These are phyloP conservation scores for Tribolium castaneum DNA, from an alignment of 1,140 invertebrate genomes.

Conservation along the genomic window DNA sequence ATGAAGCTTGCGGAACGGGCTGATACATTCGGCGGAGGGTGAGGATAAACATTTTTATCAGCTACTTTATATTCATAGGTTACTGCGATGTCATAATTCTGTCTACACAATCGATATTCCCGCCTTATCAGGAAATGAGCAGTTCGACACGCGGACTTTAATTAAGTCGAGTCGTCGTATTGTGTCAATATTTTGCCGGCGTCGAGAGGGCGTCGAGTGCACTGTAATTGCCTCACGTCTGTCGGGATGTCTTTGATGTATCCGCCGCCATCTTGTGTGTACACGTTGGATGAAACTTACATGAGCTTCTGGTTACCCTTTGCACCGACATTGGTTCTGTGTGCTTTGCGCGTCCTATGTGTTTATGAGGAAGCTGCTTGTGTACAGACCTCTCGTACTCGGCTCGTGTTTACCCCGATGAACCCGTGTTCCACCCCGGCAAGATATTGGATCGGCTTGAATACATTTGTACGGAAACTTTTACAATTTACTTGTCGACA, in stretches of 20 bases:
- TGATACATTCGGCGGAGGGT: slow-evolving; percentile 33
- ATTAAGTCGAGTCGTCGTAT: slow-evolving; percentile 56
- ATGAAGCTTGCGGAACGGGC: slow-evolving; percentile 39
- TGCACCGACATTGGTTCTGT: slow-evolving; percentile 52
- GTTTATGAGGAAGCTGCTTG: slow-evolving; percentile 43
- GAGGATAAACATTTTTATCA: slow-evolving; percentile 64
- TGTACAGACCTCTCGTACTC: slow-evolving; percentile 39
- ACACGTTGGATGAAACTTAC: slow-evolving; percentile 54
- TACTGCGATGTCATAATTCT: slow-evolving; percentile 62
- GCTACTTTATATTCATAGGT: slow-evolving; percentile 64
- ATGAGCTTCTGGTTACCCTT: slow-evolving; percentile 53
- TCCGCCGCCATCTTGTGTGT: slow-evolving; percentile 53
- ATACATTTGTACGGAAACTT: slow-evolving; percentile 45
- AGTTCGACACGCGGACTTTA: slow-evolving; percentile 59
- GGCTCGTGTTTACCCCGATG: slow-evolving; percentile 40
- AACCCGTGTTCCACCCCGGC: slow-evolving; percentile 45
- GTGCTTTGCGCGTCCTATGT: slow-evolving; percentile 39
- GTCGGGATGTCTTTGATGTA: slow-evolving; percentile 55
- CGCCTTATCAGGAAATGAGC: slow-evolving; percentile 57
- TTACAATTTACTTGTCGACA: slow-evolving; percentile 30
- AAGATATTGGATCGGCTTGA: slow-evolving; percentile 48
- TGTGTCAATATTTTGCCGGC: slow-evolving; percentile 59
- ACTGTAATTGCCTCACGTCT: slow-evolving; percentile 58
- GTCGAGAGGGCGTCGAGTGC: slow-evolving; percentile 50
- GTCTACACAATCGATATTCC: slow-evolving; percentile 48